Base-by-base conservation (phyloP, 2,113 vertebrate genomes). In the Antidorcas marsupialis region DNA sequence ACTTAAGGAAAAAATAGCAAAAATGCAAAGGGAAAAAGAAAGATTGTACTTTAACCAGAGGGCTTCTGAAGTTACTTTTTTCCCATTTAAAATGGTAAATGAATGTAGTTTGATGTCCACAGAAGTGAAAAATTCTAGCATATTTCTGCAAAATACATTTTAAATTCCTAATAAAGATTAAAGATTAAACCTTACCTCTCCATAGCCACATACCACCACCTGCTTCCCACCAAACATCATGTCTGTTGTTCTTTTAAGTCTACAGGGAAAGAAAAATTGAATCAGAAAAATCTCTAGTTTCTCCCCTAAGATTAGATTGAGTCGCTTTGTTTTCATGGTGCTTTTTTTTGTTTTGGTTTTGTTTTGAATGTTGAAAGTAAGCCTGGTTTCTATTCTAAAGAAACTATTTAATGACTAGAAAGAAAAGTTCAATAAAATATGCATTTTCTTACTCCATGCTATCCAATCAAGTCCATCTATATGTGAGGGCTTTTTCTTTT, bases 181-280 rank as follows among this genome's bases (percentile, higher is more conserved):
- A 76, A 67, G 0, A 7, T 1, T 33, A 39, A 9, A 33, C 21
- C 98, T 99, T 98, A 99, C 99, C 99, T 99, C 99, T 98, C 99
- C 99, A 12, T 99, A 99, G 98, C 99, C 99, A 98, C 99, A 99
- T 86, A 99, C 99, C 92, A 99, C 99, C n/a, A 99, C 99, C 96
- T 99, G 99, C 97, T 99, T 99, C 60, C 99, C 99, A 93, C 99
- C 99, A 64, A 99, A 99, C 99, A 99, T 99, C 99, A 99, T 99
- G 95, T 99, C 99, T 3, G 99, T 99, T 50, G 99, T 99, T 95
- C 99, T 99, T 98, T 99, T 99, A 74, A 99, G 98, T 88, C 99
- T 99, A 96, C 21, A 83, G 85, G 97, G 74, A 53, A 96, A 67
- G 91, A 79, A 89, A 74, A 47, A 96, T 53, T 76, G 82, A 36